These are phyloP conservation scores for Antheraea yamamai DNA, from an alignment of 2,888 invertebrate genomes.

Conservation along the genomic window DNA sequence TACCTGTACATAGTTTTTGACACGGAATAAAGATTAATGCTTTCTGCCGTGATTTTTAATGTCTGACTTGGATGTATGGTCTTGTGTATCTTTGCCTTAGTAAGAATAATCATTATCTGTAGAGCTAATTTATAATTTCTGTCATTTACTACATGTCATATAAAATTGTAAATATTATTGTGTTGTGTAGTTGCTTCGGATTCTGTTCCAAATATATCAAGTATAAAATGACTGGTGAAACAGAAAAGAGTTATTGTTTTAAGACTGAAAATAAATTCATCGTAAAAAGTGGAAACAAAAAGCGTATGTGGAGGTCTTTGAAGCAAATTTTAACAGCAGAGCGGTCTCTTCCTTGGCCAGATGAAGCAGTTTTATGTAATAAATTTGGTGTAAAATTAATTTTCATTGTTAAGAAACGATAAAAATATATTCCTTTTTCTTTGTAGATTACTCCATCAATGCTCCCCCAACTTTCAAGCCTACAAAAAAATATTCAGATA, in stretches of 20 bases:
- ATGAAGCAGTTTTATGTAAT: conserved; percentile 89
- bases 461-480: conserved; percentile 96
- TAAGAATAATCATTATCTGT: no score
- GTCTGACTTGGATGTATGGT: no score
- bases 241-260: conserved; percentile 64
- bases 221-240: conserved; percentile 54
- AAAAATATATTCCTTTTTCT: conserved; percentile 18
- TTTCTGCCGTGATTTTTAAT: no score
- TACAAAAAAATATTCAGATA: conserved; percentile 96
- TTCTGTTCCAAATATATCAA: not conserved
- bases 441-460: conserved; percentile 91
- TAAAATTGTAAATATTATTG: not conserved
- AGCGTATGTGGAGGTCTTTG: conserved; percentile 92
- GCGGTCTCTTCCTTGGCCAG: conserved; percentile 88
- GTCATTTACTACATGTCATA: no score
- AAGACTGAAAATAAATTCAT: conserved; percentile 78
- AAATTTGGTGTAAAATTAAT: not conserved
- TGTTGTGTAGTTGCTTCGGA: not conserved
- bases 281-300: conserved; percentile 85
- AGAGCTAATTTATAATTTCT: no score
- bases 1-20: no score
- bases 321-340: conserved; percentile 94
- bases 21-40: no score
- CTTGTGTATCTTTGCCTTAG: no score
- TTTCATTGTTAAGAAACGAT: not conserved